A percentile compares a stretch with the other conserved stretches of the same genome.
Evolutionary conservation across 2,113 vertebrate species (phyloP).

Genomic region (Melospiza georgiana): DNA sequence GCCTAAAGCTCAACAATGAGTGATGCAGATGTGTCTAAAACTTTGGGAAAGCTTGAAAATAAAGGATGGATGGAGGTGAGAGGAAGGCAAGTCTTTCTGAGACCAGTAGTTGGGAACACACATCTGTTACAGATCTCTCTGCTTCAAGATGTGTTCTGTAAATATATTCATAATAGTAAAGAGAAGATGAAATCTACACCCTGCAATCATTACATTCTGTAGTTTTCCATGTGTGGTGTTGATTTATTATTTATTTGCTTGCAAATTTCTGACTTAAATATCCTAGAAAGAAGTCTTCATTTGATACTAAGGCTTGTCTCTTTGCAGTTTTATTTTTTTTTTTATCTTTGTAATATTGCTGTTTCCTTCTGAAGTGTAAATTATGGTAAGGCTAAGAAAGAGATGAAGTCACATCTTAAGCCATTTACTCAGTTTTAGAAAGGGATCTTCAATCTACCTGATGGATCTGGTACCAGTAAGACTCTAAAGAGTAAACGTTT

Average conservation of each 20-base stretch:
- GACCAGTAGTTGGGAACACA: not conserved
- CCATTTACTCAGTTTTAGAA: not conserved
- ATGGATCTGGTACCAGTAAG: not conserved
- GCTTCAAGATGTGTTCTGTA: not conserved
- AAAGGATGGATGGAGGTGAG: not conserved
- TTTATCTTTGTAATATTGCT: not conserved
- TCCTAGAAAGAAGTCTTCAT: not conserved
- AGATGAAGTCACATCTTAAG: not conserved
- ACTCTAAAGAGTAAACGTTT: not conserved
- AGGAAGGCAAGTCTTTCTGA: not conserved
- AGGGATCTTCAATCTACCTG: not conserved
- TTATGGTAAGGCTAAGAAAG: not conserved
- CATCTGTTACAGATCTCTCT: not conserved
- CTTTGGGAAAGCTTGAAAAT: not conserved
- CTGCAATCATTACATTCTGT: not conserved
- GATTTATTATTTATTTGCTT: not conserved
- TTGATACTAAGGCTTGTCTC: not conserved
- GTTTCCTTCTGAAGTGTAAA: not conserved
- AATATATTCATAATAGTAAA: not conserved
- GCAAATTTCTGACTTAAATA: not conserved
- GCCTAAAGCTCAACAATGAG: accelerated
- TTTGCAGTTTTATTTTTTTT: not conserved
- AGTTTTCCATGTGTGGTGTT: not conserved
- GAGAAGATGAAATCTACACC: not conserved
- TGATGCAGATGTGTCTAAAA: not conserved